These are phyloP conservation scores for Holotrichia oblita DNA, from an alignment of 1,140 invertebrate genomes.

Conservation along the genomic window DNA sequence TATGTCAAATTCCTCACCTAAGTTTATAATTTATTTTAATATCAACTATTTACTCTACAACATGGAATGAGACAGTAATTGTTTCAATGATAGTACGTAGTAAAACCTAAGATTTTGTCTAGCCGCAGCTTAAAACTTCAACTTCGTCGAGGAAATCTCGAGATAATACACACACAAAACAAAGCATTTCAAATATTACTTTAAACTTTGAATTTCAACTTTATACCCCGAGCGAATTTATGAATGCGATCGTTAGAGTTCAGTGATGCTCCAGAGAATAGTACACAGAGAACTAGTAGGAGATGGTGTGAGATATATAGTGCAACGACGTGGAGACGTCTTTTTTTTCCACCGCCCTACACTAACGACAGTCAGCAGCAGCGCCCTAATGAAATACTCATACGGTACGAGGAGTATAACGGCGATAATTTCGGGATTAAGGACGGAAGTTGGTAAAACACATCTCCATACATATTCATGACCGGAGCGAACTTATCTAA, in stretches of 20 bases:
- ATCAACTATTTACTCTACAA: too few species aligned
- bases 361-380: background rate
- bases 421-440: conserved; percentile 45
- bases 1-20: too few species aligned
- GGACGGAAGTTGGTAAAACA: conserved; percentile 50
- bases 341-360: background rate
- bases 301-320: background rate
- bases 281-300: background rate
- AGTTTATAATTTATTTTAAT: too few species aligned
- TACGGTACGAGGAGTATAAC: conserved; percentile 41
- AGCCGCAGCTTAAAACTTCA: background rate
- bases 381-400: conserved; percentile 27
- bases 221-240: conserved; percentile 14
- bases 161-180: conserved; percentile 22
- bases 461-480: conserved; percentile 52
- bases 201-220: conserved; percentile 34
- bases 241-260: conserved; percentile 33
- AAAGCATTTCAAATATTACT: conserved; percentile 27
- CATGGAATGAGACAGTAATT: too few species aligned
- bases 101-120: background rate
- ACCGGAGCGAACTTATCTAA: conserved; percentile 47
- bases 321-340: background rate
- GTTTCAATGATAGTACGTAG: too few species aligned
- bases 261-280: conserved; percentile 23
- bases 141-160: background rate